Percentiles rank a stretch among this genome's conserved stretches.
phyloP scores from a whole-genome alignment of 2,888 invertebrate species.

The Parasteatoda lunata region DNA sequence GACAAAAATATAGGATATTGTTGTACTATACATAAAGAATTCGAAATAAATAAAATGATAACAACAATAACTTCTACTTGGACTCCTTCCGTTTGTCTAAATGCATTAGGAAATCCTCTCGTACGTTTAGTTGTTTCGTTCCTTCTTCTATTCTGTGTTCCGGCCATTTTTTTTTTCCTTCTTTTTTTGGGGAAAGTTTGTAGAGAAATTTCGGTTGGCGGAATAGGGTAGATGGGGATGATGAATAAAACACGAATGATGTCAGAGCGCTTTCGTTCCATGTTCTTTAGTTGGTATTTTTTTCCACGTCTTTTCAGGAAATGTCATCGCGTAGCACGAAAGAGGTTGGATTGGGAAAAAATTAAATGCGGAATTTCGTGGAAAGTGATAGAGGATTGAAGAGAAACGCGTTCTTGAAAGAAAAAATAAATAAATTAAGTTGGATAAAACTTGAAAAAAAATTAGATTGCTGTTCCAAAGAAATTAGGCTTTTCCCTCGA shows the following conservation, averaged over 20 bases:
- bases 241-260: slow-evolving; percentile 53
- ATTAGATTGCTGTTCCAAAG: slow-evolving; percentile 8
- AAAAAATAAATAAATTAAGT: neutral
- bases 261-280: slow-evolving; percentile 36
- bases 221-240: slow-evolving; percentile 13
- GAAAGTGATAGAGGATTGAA: neutral
- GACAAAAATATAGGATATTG: neutral
- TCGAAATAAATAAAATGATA: neutral
- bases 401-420: neutral
- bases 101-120: slow-evolving; percentile 51
- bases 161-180: neutral
- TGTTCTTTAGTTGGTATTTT: neutral
- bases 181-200: slow-evolving; percentile 13
- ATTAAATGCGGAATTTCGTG: slow-evolving; percentile 32
- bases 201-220: neutral
- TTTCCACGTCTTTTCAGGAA: slow-evolving; percentile 6
- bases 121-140: slow-evolving; percentile 42
- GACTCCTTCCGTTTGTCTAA: slow-evolving; percentile 54
- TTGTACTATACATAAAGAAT: neutral
- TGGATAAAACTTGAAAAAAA: neutral
- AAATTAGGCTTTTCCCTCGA: slow-evolving; percentile 16
- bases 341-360: slow-evolving; percentile 39
- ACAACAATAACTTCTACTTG: neutral
- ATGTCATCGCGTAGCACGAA: slow-evolving; percentile 31
- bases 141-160: neutral